phyloP scores from a whole-genome alignment of 2,113 vertebrate species.

The Muntiacus reevesi region DNA sequence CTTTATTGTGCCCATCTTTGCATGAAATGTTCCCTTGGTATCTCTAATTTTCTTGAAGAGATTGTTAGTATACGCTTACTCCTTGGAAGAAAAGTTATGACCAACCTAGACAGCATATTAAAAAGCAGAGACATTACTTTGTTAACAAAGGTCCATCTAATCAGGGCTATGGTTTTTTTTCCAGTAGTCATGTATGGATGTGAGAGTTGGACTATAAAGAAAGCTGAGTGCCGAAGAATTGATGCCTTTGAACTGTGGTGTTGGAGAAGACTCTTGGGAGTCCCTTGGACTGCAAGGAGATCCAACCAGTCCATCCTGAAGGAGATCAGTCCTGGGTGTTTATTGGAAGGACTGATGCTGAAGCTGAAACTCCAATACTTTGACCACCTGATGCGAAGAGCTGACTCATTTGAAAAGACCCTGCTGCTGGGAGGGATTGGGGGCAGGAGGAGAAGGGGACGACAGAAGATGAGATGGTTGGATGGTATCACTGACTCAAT shows the following conservation, averaged over 20 bases:
- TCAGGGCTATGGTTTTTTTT: neutral
- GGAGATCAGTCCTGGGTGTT: neutral
- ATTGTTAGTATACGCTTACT: rapidly evolving
- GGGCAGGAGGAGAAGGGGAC: neutral
- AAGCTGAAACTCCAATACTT: neutral
- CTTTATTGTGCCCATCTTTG: too few relatives aligned
- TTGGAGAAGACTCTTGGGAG: neutral
- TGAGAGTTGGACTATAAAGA: neutral
- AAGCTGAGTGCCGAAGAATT: neutral
- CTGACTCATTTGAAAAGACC: neutral
- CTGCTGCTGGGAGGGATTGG: neutral
- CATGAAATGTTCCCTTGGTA: too few relatives aligned
- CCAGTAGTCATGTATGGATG: neutral
- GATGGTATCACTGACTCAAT: neutral
- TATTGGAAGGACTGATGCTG: neutral
- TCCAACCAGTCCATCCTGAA: neutral
- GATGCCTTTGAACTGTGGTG: neutral
- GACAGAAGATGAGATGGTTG: neutral
- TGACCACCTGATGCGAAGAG: neutral
- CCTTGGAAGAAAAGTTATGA: too few relatives aligned
- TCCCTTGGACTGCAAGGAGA: neutral
- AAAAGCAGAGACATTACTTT: too few relatives aligned
- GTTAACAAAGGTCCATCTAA: neutral
- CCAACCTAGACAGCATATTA: too few relatives aligned
- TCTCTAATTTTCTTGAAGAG: too few relatives aligned